Evolutionary conservation across 1,140 invertebrate species (phyloP).

Genomic region (Frieseomelitta varia): DNA sequence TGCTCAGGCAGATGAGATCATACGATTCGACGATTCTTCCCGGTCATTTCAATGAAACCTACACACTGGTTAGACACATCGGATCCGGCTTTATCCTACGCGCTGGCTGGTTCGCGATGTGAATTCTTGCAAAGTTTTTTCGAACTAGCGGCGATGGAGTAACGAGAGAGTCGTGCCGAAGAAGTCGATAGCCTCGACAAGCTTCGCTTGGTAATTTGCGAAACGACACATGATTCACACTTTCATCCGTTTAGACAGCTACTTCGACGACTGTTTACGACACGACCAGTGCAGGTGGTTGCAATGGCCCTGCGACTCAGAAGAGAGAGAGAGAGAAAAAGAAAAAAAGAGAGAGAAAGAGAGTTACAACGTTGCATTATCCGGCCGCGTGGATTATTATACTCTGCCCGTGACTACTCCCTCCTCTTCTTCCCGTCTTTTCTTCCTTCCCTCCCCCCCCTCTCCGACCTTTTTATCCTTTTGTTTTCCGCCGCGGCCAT

Average conservation of each 20-base stretch:
- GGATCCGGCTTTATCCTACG: background rate
- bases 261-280: constrained; percentile 36
- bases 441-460: background rate
- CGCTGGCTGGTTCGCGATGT: background rate
- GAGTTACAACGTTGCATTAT: constrained; percentile 48
- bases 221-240: constrained; percentile 32
- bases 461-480: constrained; percentile 4
- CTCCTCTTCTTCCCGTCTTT: background rate
- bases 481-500: constrained; percentile 13
- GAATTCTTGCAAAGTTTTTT: background rate
- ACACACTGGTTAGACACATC: background rate
- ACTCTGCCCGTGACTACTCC: background rate
- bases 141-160: background rate
- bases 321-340: background rate
- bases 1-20: background rate
- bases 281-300: constrained; percentile 28
- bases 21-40: constrained; percentile 10
- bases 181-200: background rate
- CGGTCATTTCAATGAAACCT: background rate
- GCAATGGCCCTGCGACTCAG: background rate
- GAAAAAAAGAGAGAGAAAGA: constrained; percentile 18
- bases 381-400: constrained; percentile 42
- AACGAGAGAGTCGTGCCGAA: background rate
- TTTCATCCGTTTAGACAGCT: constrained; percentile 14
- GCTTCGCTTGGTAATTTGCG: background rate